Base-by-base conservation (phyloP, 2,113 vertebrate species). In the Rhinolophus sinicus region DNA sequence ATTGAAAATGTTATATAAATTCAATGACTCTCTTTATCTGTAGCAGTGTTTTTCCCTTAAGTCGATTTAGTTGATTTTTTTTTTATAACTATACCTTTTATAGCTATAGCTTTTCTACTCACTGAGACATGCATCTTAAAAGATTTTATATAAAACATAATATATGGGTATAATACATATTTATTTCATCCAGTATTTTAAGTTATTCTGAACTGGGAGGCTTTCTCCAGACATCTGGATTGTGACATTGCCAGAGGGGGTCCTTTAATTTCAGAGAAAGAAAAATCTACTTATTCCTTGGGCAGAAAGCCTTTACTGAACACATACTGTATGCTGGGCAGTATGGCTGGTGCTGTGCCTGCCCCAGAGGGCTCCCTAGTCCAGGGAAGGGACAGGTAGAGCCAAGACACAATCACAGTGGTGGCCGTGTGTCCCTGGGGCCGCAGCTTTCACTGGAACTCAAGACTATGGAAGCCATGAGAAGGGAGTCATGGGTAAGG, bases 341-440 rank as follows among this genome's bases (percentile, higher is more conserved):
- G 54, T 3, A 26, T 4, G n/a, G 7, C 30, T 4, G 15, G 11
- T 2, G 21, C 28, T 5, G 6, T 0, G 8, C 26, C 83, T 16
- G 7, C 22, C 16, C 18, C 4, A 16, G 3, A 54, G 52, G 35
- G 33, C 13, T 18, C 26, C 60, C 58, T 9, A 0, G 4, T 2
- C 33, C 21, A 3, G 50, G 0, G 26, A 4, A 1, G 83, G 6
- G 47, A 44, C 33, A 44, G 24, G 13, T 26, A 6, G 62, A 24
- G 50, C 4, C 47, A 0, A 0, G 5, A 3, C 16, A 16, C 2
- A 10, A 13, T 8, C 47, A 2, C 38, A 13, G 3, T 8, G 9
- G 33, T 3, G 67, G 38, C 73, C 0, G 0, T 1, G 21, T 52
- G 70, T 12, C 13, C 0, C 2, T 0, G 1, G 16, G 13, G 3